Conservation (phyloP, 1,140 invertebrate species). For the Planococcus citri region DNA sequence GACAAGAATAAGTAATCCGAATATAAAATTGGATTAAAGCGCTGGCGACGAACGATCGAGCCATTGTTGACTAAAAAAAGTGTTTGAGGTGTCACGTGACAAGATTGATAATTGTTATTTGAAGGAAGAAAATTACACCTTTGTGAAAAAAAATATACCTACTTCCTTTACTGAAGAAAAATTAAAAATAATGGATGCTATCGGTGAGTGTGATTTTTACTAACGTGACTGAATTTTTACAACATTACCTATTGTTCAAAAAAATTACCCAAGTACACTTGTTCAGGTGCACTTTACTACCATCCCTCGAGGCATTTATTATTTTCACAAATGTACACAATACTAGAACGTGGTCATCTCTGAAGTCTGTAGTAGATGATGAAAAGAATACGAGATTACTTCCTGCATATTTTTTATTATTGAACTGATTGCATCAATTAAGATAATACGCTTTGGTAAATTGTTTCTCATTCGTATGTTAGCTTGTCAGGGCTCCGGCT, state of each 20-base stretch:
- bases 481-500: no score
- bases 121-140: neutral
- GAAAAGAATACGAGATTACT: neutral
- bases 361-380: no score
- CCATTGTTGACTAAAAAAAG: constrained; percentile 9
- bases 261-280: no score
- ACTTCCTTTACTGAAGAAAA: neutral
- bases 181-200: constrained; percentile 2
- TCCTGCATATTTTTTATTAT: neutral
- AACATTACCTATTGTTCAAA: no score
- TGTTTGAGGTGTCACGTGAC: constrained; percentile 14
- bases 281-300: no score
- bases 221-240: no score
- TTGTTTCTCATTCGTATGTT: neutral
- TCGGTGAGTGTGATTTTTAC: neutral
- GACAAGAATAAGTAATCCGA: constrained; percentile 19
- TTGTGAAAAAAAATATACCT: neutral
- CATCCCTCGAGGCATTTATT: no score
- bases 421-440: neutral
- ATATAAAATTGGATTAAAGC: neutral
- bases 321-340: neutral
- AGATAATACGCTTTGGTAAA: neutral
- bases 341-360: no score
- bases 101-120: neutral
- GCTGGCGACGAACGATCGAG: neutral